A percentile compares a stretch with the other conserved stretches of the same genome.
phyloP scores from a whole-genome alignment of 2,797 vertebrate species.

The Halcyon leucocephala region DNA sequence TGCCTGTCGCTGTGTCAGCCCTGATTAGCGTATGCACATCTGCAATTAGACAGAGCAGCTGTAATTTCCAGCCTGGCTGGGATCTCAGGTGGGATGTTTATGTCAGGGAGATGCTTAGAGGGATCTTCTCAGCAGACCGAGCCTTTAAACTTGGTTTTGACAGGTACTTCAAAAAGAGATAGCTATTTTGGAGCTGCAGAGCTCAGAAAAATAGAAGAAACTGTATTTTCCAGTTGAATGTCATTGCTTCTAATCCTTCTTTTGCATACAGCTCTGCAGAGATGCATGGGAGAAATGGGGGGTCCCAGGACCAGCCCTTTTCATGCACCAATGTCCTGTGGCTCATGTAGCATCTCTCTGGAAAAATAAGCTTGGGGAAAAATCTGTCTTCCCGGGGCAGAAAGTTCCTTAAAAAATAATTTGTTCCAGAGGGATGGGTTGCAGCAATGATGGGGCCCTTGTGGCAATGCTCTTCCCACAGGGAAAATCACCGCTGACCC shows the following conservation, averaged over 20 bases:
- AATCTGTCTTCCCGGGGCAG: background rate
- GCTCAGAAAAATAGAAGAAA: slow-evolving; percentile 23
- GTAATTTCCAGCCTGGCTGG: slow-evolving; percentile 49
- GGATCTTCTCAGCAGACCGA: background rate
- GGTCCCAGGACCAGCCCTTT: background rate
- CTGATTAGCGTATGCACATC: background rate
- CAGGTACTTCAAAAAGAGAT: slow-evolving; percentile 28
- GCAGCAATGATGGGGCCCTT: background rate
- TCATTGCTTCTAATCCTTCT: background rate
- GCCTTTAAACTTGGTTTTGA: slow-evolving; percentile 41
- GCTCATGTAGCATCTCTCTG: background rate
- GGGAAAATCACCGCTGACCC: background rate
- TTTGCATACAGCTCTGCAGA: background rate
- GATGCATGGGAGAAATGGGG: rapidly evolving
- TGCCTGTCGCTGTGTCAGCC: slow-evolving; percentile 36
- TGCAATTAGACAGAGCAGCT: slow-evolving; percentile 58
- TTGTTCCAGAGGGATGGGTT: background rate
- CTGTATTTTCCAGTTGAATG: background rate
- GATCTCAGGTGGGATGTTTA: slow-evolving; percentile 40
- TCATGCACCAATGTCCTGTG: background rate
- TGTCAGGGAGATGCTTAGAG: slow-evolving; percentile 13
- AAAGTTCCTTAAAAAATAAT: background rate
- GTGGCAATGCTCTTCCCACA: rapidly evolving
- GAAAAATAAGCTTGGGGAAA: background rate
- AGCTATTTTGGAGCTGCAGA: slow-evolving; percentile 9